Evolutionary conservation across 2,888 invertebrate genomes (phyloP).

Genomic region (Lampropteryx suffumata): DNA sequence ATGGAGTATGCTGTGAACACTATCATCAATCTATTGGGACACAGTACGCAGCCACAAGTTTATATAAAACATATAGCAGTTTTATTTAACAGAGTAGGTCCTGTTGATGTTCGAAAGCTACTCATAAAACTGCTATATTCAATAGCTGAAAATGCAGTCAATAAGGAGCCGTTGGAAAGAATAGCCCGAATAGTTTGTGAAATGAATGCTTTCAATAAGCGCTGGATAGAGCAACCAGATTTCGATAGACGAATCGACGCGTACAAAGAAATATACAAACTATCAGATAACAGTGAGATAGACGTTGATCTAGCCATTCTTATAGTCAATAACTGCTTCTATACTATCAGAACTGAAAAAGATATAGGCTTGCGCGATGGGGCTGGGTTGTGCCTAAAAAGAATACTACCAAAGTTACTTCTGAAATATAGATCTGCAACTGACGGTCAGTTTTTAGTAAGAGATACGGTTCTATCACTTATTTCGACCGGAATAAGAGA

Average conservation of each 20-base stretch:
- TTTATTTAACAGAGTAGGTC: slow-evolving; percentile 86
- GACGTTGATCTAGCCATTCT: slow-evolving; percentile 87
- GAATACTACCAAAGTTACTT: slow-evolving; percentile 85
- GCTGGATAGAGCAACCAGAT: slow-evolving; percentile 97
- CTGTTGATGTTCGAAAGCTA: slow-evolving; percentile 86
- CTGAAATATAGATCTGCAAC: slow-evolving; percentile 76
- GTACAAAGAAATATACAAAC: slow-evolving; percentile 85
- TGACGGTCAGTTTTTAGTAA: slow-evolving; percentile 86
- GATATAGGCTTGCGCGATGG: slow-evolving; percentile 93
- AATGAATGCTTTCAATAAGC: slow-evolving; percentile 93
- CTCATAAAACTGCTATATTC: slow-evolving; percentile 85
- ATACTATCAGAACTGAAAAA: slow-evolving; percentile 88
- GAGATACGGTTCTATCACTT: slow-evolving; percentile 88
- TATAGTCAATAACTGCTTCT: slow-evolving; percentile 92
- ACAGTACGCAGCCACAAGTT: slow-evolving; percentile 84
- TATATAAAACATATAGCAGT: slow-evolving; percentile 88
- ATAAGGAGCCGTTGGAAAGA: slow-evolving; percentile 72
- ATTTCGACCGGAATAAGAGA: slow-evolving; percentile 89
- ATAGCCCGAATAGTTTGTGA: slow-evolving; percentile 83
- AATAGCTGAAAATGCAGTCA: slow-evolving; percentile 76
- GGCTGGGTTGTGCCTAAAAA: slow-evolving; percentile 88
- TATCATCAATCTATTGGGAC: slow-evolving; percentile 88
- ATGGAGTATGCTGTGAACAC: slow-evolving; percentile 88
- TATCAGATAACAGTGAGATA: slow-evolving; percentile 76
- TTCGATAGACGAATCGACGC: slow-evolving; percentile 91